A percentile compares a stretch with the other conserved stretches of the same genome.
Conservation (phyloP, 2,113 vertebrate species). For the Caranx ignobilis region DNA sequence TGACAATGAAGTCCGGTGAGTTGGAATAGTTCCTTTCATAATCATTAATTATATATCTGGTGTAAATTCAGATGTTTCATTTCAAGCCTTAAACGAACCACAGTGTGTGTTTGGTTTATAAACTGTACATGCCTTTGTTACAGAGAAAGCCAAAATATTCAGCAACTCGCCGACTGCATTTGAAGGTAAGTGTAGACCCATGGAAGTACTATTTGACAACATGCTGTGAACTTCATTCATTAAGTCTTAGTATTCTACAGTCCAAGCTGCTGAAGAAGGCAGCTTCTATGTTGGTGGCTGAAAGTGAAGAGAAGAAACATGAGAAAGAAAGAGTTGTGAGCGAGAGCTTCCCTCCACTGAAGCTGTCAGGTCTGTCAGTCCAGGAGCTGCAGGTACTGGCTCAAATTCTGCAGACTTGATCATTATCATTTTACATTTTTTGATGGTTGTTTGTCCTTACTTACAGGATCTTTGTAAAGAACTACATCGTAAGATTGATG, state of each 20-base stretch:
- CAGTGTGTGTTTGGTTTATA: not conserved
- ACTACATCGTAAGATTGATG: constrained; percentile 81
- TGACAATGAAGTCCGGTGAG: constrained; percentile 71
- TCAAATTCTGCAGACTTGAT: not conserved
- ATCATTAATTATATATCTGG: not conserved
- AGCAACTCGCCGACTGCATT: constrained; percentile 76
- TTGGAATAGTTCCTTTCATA: constrained; percentile 13
- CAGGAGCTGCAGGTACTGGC: constrained; percentile 83
- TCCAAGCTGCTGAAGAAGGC: constrained; percentile 81
- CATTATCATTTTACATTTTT: not conserved
- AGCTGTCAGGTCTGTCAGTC: constrained; percentile 78
- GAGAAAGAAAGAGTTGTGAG: constrained; percentile 74
- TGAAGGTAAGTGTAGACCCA: constrained; percentile 72
- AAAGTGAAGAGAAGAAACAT: constrained; percentile 69
- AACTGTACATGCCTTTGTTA: not conserved
- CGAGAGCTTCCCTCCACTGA: constrained; percentile 76
- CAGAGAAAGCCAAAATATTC: constrained; percentile 82
- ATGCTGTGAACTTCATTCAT: not conserved
- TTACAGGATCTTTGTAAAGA: constrained; percentile 83
- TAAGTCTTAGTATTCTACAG: constrained; percentile 47
- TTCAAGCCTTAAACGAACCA: not conserved
- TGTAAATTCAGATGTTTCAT: not conserved
- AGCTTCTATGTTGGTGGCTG: constrained; percentile 76
- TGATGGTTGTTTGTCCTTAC: not conserved
- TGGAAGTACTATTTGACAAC: not conserved